These are phyloP conservation scores for Pseudorhombus dupliciocellatus DNA, from an alignment of 2,113 vertebrate genomes.

Conservation along the genomic window DNA sequence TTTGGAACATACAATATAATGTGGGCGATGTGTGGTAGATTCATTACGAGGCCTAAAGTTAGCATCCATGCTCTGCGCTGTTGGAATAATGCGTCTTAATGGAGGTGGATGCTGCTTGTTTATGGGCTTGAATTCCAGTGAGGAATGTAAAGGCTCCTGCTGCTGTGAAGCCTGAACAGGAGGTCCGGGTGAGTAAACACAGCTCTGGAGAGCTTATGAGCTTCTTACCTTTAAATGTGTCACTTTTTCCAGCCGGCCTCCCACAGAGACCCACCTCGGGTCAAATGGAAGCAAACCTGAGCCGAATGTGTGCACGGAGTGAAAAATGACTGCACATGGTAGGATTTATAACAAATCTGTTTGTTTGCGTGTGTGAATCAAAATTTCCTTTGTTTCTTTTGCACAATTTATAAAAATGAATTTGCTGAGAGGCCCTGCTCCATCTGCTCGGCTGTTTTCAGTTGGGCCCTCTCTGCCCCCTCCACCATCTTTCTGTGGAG, in stretches of 20 bases:
- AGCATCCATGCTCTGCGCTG: conserved; percentile 7
- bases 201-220: conserved; percentile 61
- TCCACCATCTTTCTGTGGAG: conserved; percentile 31
- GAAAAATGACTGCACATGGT: conserved; percentile 29
- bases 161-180: conserved; percentile 57
- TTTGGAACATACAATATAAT: conserved; percentile 12
- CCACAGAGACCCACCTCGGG: conserved; percentile 58
- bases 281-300: conserved; percentile 32
- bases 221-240: conserved; percentile 69
- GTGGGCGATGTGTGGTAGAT: background rate
- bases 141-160: conserved; percentile 61
- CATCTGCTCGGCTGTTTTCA: conserved; percentile 37
- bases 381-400: conserved; percentile 29
- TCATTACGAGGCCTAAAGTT: background rate
- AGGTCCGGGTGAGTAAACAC: conserved; percentile 52
- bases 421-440: conserved; percentile 15
- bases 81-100: conserved; percentile 37
- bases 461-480: conserved; percentile 18
- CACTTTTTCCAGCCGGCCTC: conserved; percentile 75
- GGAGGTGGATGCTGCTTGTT: conserved; percentile 57
- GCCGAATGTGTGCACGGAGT: conserved; percentile 5
- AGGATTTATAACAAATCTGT: conserved; percentile 29
- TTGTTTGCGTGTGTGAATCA: conserved; percentile 45
- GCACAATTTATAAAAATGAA: conserved; percentile 46
- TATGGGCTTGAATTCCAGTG: conserved; percentile 67